These are phyloP conservation scores for Bellardia pandia DNA, from an alignment of 2,888 invertebrate genomes.

Conservation along the genomic window DNA sequence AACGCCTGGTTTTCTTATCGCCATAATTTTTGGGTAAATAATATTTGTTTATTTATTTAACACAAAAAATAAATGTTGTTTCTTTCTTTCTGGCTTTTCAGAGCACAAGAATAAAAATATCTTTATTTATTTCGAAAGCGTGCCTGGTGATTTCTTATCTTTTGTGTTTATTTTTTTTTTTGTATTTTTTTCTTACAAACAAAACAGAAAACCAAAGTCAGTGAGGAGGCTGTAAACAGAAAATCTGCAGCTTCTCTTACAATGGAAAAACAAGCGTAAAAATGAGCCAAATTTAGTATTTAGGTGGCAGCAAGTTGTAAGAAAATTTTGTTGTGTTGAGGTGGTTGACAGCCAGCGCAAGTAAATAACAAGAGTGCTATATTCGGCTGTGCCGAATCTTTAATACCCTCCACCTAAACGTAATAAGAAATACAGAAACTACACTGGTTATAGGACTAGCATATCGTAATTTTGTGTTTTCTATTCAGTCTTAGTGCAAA, in stretches of 20 bases:
- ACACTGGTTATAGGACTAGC: no score
- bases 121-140: constrained; percentile 65
- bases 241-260: constrained; percentile 42
- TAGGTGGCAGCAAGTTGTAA: not conserved
- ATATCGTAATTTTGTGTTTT: no score
- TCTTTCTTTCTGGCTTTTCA: not conserved
- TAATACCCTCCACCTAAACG: no score
- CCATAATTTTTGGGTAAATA: constrained; percentile 34
- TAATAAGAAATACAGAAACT: no score
- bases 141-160: constrained; percentile 70
- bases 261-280: constrained; percentile 35
- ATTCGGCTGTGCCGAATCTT: no score
- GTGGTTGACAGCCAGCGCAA: not conserved
- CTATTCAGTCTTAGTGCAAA: no score
- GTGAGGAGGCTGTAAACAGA: constrained; percentile 40
- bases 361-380: no score
- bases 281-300: constrained; percentile 19
- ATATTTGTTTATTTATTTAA: constrained; percentile 69
- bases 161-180: not conserved
- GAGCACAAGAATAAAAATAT: constrained; percentile 41
- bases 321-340: not conserved
- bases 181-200: not conserved
- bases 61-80: constrained; percentile 60
- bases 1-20: constrained; percentile 65
- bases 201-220: constrained; percentile 21